Base-by-base conservation (phyloP, 2,113 vertebrate genomes). In the Cichladusa arquata region DNA sequence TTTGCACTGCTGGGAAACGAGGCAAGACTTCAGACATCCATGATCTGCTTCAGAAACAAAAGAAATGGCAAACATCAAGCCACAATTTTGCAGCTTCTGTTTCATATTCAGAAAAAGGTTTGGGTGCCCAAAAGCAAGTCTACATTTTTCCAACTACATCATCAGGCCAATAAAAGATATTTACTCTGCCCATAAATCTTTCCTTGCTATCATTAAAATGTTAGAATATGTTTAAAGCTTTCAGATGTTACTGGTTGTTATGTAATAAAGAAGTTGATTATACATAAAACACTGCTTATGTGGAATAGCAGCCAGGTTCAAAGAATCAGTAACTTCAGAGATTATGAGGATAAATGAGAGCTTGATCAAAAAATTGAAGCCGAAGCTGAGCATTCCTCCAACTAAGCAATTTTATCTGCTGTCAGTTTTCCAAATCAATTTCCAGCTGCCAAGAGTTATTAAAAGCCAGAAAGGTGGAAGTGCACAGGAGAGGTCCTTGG, bases 171-270 rank as follows among this genome's bases (percentile, higher is more conserved):
- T 96, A 92, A 97, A 95, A 93, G 33, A 38, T 90, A 92, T 74
- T 93, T 90, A 86, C 48, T 90, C 69, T 88, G 72, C 25, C 56
- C 60, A 81, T 95, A 95, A 96, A 96, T 96, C 86, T 93, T 90
- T 88, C 44, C 57, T 86, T 94, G 57, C 47, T 95, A 88, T 86
- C 93, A 88, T 96, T 94, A 96, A 92, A 95, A 95, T 74, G 83
- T 86, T 94, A 88, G 88, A 86, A 92, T 78, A 92, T 50, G 80
- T 93, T 94, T 95, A 96, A 96, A 77, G 88, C 76, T 96, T 96
- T 96, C 95, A 97, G 90, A 95, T 96, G 92, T 93, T 94, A 86
- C 67, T 67, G 60, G 79, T 66, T 93, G 90, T 88, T 95, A 88
- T 80, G 85, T 77, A 95, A 81, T 77, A 94, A 93, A 94, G 87